phyloP scores from a whole-genome alignment of 2,113 vertebrate genomes.

The Plecotus auritus region DNA sequence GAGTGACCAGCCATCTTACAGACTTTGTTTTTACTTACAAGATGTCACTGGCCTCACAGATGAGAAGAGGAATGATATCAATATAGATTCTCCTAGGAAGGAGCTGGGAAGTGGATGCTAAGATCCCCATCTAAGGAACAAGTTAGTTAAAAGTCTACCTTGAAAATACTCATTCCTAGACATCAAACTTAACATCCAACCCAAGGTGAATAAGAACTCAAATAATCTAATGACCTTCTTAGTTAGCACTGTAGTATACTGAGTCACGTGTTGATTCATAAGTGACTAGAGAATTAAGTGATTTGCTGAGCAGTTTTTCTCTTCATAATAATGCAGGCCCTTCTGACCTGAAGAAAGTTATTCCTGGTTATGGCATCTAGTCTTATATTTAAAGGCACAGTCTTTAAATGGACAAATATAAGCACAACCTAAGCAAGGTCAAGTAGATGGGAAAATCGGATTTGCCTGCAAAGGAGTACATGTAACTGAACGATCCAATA shows the following conservation, averaged over 20 bases:
- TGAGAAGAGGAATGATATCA: not conserved
- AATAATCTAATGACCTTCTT: not conserved
- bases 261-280: conserved; percentile 4
- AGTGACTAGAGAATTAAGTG: not conserved
- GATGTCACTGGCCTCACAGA: not conserved
- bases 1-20: not conserved
- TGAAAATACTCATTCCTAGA: conserved; percentile 19
- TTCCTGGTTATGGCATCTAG: not conserved
- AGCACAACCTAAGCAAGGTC: conserved; percentile 22
- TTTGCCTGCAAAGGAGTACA: conserved; percentile 36
- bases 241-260: not conserved
- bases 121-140: not conserved
- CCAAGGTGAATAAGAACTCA: not conserved
- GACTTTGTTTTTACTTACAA: conserved; percentile 22
- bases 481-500: not conserved
- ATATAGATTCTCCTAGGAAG: not conserved
- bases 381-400: conserved; percentile 15
- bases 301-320: not conserved
- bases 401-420: conserved; percentile 9
- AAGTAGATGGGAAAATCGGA: conserved; percentile 7
- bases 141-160: not conserved
- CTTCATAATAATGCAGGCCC: not conserved
- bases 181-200: not conserved
- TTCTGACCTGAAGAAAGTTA: conserved; percentile 22
- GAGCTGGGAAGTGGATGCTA: not conserved